phyloP scores from a whole-genome alignment of 2,888 invertebrate species.

The Platycheirus rosarum region DNA sequence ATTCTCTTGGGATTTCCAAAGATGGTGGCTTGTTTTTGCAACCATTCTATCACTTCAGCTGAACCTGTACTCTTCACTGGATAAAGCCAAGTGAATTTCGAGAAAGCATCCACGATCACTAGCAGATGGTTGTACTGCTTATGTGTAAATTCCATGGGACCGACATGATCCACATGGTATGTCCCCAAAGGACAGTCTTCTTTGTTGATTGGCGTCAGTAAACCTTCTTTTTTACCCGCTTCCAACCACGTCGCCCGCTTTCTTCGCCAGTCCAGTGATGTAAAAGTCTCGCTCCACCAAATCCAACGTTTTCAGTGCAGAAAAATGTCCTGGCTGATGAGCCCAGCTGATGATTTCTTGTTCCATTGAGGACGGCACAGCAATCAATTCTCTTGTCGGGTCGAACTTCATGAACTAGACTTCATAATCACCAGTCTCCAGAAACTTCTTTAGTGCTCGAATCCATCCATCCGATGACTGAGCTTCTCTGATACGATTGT shows the following conservation, averaged over 20 bases:
- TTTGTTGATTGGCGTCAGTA: conserved; percentile 27
- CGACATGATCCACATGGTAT: conserved; percentile 31
- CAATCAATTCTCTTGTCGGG: conserved; percentile 12
- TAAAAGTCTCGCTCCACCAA: conserved; percentile 5
- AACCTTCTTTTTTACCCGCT: no score
- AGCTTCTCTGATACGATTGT: conserved; percentile 30
- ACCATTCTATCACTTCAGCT: conserved; percentile 76
- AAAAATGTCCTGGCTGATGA: conserved; percentile 48
- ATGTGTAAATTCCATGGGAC: conserved; percentile 18
- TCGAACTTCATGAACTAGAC: conserved; percentile 5
- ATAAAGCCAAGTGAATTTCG: conserved; percentile 77
- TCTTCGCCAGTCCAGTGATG: conserved; percentile 9
- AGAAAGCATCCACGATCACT: conserved; percentile 65
- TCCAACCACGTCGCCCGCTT: background rate
- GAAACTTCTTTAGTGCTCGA: background rate
- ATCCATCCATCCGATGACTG: conserved; percentile 13
- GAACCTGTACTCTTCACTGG: conserved; percentile 76
- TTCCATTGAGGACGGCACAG: conserved; percentile 32
- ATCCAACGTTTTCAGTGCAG: conserved; percentile 7
- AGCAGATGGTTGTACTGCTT: conserved; percentile 14
- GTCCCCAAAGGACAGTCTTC: conserved; percentile 19
- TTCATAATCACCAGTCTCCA: conserved; percentile 7
- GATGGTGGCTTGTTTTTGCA: conserved; percentile 59
- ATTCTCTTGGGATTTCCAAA: conserved; percentile 75
- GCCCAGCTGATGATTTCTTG: conserved; percentile 23